A percentile compares a stretch with the other conserved stretches of the same genome.
These are phyloP conservation scores for Anoplophora glabripennis DNA, from an alignment of 1,140 invertebrate species.

Conservation along the genomic window DNA sequence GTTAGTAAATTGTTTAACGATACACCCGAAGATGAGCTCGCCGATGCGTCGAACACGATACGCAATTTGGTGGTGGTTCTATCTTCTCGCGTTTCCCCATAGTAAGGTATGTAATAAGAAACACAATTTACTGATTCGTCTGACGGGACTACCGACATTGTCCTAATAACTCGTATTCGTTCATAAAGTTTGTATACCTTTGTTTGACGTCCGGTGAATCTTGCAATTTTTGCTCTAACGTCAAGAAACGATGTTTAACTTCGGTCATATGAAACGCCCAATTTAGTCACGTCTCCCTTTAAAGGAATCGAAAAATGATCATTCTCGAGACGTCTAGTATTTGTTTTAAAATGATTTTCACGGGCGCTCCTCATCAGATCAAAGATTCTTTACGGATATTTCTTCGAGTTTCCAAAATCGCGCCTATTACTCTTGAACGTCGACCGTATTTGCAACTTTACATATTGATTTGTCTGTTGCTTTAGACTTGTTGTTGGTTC, in stretches of 20 bases:
- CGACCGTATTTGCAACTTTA: not conserved
- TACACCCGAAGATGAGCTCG: conserved; percentile 25
- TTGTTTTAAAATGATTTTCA: not conserved
- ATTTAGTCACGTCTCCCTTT: not conserved
- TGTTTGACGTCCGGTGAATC: not conserved
- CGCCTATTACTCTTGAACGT: not conserved
- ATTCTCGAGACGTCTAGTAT: not conserved
- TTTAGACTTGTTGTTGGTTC: no score
- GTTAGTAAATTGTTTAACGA: conserved; percentile 39
- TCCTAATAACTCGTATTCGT: conserved; percentile 5
- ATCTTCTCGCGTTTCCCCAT: conserved; percentile 33
- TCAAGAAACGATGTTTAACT: not conserved
- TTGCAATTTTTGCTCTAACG: conserved; percentile 13
- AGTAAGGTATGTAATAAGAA: conserved; percentile 44
- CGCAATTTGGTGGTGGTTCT: conserved; percentile 41
- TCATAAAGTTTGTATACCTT: not conserved
- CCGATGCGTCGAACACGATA: conserved; percentile 45
- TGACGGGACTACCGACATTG: not conserved
- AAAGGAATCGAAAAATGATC: not conserved
- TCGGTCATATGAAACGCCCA: no score
- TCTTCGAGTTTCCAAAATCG: conserved; percentile 8
- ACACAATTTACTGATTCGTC: not conserved
- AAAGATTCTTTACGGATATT: not conserved
- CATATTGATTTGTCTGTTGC: not conserved
- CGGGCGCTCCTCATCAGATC: not conserved